Evolutionary conservation across 2,113 vertebrate genomes (phyloP).

Genomic region (Callipepla californica): DNA sequence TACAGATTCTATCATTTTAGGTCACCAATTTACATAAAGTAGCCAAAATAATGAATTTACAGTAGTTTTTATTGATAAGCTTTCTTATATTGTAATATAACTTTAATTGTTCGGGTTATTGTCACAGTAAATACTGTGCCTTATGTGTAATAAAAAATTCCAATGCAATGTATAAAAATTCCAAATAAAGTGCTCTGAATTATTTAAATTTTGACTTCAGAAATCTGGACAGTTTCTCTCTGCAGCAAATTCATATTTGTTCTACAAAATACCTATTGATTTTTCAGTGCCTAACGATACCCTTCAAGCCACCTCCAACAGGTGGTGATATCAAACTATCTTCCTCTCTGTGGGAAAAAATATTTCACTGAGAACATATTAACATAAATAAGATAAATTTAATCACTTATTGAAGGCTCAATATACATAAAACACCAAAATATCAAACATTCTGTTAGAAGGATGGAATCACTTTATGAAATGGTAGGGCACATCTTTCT

Average conservation of each 20-base stretch:
- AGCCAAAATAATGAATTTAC: not conserved
- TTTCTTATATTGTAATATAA: not conserved
- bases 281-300: not conserved
- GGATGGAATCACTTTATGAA: not conserved
- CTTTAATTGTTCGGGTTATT: not conserved
- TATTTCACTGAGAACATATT: not conserved
- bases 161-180: no score
- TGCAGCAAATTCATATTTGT: not conserved
- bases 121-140: not conserved
- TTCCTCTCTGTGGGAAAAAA: not conserved
- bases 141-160: no score
- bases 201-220: no score
- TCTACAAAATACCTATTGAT: not conserved
- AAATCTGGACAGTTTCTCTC: no score
- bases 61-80: not conserved
- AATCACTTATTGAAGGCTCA: slow-evolving; percentile 20
- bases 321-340: not conserved
- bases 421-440: slow-evolving; percentile 27
- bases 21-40: not conserved
- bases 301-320: not conserved
- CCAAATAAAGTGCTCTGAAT: no score
- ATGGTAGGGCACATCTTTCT: not conserved
- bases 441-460: not conserved
- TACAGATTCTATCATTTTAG: not conserved
- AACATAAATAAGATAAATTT: slow-evolving; percentile 28